A percentile compares a stretch with the other conserved stretches of the same genome.
phyloP scores from a whole-genome alignment of 2,797 vertebrate genomes.

The Cynopterus sphinx region DNA sequence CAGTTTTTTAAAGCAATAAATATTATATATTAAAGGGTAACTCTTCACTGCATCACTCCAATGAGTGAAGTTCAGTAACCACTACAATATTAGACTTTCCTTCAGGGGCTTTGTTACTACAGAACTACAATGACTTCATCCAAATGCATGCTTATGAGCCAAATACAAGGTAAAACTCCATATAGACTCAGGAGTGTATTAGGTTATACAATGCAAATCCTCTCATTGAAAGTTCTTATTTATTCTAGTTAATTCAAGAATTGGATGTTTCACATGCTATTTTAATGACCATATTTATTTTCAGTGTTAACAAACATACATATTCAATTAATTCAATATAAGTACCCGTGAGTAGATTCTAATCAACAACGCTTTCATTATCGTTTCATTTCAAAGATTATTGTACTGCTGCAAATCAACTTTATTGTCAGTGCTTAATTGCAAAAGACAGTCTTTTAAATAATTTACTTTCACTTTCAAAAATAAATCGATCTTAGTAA shows the following conservation, averaged over 20 bases:
- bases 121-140: neutral
- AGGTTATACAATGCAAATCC: neutral
- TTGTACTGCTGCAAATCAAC: neutral
- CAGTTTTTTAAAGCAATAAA: constrained; percentile 50
- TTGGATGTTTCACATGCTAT: neutral
- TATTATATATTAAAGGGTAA: constrained; percentile 36
- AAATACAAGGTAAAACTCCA: neutral
- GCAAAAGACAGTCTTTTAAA: constrained; percentile 13
- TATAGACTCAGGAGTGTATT: neutral
- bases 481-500: constrained; percentile 17
- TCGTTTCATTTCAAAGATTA: constrained; percentile 43
- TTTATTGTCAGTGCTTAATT: neutral
- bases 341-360: neutral
- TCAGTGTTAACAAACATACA: neutral
- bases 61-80: constrained; percentile 3
- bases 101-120: neutral
- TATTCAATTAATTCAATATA: constrained; percentile 17
- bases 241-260: constrained; percentile 21
- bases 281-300: constrained; percentile 49
- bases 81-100: neutral
- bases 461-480: constrained; percentile 34
- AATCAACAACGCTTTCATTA: neutral
- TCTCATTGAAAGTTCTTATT: neutral
- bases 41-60: neutral
- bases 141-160: neutral